Evolutionary conservation across 2,888 invertebrate genomes (phyloP).

Genomic region (Lasioglossum calceatum): DNA sequence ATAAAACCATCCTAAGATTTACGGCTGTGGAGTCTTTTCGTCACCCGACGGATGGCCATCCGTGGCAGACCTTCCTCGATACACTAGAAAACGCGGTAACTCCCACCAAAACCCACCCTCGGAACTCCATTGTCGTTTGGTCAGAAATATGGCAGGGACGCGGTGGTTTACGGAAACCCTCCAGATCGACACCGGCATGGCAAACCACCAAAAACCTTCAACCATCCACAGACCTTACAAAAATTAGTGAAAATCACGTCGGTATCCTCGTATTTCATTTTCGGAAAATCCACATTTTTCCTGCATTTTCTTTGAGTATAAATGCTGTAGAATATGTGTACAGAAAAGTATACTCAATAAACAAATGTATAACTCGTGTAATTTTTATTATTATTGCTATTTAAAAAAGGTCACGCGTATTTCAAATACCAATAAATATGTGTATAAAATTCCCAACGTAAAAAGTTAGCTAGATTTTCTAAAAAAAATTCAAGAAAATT

Average conservation of each 20-base stretch:
- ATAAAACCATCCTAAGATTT: conserved; percentile 79
- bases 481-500: background rate
- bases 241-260: background rate
- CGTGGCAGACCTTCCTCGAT: background rate
- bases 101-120: conserved; percentile 30
- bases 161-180: background rate
- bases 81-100: conserved; percentile 32
- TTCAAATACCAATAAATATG: too few species aligned
- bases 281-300: background rate
- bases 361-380: too few species aligned
- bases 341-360: too few species aligned
- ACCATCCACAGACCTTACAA: background rate
- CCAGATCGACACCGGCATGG: background rate
- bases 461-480: background rate
- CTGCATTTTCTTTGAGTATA: background rate
- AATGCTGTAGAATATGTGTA: background rate
- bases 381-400: too few species aligned
- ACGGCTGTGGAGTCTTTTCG: conserved; percentile 53
- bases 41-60: conserved; percentile 8
- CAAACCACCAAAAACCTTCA: background rate
- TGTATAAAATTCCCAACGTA: too few species aligned
- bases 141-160: conserved; percentile 36
- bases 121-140: conserved; percentile 38
- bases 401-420: too few species aligned
- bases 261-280: background rate